These are phyloP conservation scores for Scomber scombrus DNA, from an alignment of 2,113 vertebrate species.

Conservation along the genomic window DNA sequence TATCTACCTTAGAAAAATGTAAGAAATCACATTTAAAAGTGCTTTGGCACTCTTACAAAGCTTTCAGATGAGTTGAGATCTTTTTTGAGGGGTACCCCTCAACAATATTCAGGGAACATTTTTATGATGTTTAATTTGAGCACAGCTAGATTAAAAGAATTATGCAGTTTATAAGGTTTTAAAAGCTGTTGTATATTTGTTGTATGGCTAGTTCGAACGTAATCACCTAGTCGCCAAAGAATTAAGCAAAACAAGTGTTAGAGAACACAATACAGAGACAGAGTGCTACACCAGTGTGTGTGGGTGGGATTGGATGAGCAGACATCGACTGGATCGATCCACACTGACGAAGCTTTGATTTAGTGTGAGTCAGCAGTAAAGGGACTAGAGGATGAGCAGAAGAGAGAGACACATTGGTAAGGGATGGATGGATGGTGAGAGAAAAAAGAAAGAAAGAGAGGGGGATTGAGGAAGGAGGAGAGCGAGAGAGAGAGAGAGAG, in stretches of 20 bases:
- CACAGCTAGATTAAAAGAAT: constrained; percentile 35
- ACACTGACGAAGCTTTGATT: constrained; percentile 57
- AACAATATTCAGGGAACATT: constrained; percentile 23
- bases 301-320: constrained; percentile 22
- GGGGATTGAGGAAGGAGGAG: constrained; percentile 3
- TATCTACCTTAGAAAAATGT: background rate
- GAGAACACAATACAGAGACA: constrained; percentile 9
- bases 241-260: constrained; percentile 31
- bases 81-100: constrained; percentile 6
- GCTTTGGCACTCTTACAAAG: background rate
- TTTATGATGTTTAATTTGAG: constrained; percentile 12
- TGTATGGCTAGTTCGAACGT: constrained; percentile 36
- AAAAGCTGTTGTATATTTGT: constrained; percentile 27
- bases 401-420: background rate
- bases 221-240: constrained; percentile 25
- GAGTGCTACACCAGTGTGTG: background rate
- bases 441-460: background rate
- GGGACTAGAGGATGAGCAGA: constrained; percentile 15
- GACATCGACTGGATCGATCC: constrained; percentile 32
- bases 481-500: background rate
- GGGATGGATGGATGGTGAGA: constrained; percentile 9
- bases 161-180: constrained; percentile 24
- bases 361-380: constrained; percentile 59
- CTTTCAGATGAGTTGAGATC: background rate
- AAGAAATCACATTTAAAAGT: background rate